These are phyloP conservation scores for Parazoanthus darwini DNA, from an alignment of 92 coral and sea anemone species.

Conservation along the genomic window DNA sequence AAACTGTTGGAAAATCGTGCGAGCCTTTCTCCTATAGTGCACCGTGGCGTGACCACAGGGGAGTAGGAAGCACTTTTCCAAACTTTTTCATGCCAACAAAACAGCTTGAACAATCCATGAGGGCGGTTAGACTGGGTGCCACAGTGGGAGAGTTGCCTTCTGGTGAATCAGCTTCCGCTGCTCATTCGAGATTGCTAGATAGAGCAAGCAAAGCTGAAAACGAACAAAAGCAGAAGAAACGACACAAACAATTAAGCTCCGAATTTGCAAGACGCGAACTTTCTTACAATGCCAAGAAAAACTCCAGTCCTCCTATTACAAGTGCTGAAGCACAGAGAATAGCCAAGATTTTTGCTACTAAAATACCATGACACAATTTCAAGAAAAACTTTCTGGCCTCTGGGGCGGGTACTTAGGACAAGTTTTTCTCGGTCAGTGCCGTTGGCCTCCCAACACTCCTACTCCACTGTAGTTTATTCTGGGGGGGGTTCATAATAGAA, in stretches of 20 bases:
- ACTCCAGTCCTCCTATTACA: constrained; percentile 70
- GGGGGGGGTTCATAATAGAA: no score
- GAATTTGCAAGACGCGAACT: constrained; percentile 65
- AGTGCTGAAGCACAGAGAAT: constrained; percentile 85
- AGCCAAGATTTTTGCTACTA: constrained; percentile 84
- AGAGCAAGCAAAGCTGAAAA: constrained; percentile 44
- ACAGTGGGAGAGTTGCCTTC: constrained; percentile 40
- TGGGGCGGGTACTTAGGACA: no score
- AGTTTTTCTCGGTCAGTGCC: no score
- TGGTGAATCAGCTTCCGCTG: background rate
- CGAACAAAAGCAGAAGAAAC: background rate
- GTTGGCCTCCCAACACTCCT: no score
- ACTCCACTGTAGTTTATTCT: no score
- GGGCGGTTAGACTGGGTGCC: constrained; percentile 76
- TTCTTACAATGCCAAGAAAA: constrained; percentile 59
- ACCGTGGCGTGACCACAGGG: background rate
- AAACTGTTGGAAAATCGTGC: background rate
- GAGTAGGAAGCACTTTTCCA: constrained; percentile 45
- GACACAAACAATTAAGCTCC: constrained; percentile 43
- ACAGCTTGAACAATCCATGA: constrained; percentile 89
- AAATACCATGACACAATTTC: constrained; percentile 9
- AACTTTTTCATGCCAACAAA: constrained; percentile 95
- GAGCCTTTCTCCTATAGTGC: constrained; percentile 3
- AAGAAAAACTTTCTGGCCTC: background rate
- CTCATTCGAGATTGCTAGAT: constrained; percentile 65